Percentiles rank a stretch among this genome's conserved stretches.
Conservation (phyloP, 2,113 vertebrate species). For the Microcebus murinus region DNA sequence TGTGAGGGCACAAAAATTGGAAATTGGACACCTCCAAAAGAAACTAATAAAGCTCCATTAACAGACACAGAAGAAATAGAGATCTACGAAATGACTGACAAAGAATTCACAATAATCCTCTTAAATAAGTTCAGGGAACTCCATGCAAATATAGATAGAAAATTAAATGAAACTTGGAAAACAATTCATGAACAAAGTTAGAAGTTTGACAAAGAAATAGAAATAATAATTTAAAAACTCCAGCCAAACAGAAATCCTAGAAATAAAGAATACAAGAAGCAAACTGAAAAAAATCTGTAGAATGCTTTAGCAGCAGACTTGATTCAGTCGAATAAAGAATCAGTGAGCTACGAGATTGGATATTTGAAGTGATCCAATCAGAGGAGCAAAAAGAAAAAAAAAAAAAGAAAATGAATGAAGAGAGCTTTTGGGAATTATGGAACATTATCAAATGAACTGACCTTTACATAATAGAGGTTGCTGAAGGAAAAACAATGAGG, state of each 20-base stretch:
- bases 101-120: too few species aligned
- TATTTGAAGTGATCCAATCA: neutral
- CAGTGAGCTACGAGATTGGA: neutral
- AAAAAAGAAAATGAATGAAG: neutral
- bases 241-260: neutral
- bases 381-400: neutral
- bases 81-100: neutral
- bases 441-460: neutral
- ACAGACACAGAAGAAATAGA: neutral
- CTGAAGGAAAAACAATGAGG: neutral
- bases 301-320: neutral
- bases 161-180: neutral
- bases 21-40: neutral
- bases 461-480: neutral
- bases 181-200: neutral
- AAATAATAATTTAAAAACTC: neutral
- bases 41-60: neutral
- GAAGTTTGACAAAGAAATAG: neutral
- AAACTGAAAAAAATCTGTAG: neutral
- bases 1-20: neutral
- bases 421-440: neutral
- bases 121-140: too few species aligned
- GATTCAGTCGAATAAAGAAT: neutral
- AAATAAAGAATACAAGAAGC: neutral
- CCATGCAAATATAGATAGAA: too few species aligned